phyloP scores from a whole-genome alignment of 1,140 invertebrate genomes.

The Rhopalosiphum padi region DNA sequence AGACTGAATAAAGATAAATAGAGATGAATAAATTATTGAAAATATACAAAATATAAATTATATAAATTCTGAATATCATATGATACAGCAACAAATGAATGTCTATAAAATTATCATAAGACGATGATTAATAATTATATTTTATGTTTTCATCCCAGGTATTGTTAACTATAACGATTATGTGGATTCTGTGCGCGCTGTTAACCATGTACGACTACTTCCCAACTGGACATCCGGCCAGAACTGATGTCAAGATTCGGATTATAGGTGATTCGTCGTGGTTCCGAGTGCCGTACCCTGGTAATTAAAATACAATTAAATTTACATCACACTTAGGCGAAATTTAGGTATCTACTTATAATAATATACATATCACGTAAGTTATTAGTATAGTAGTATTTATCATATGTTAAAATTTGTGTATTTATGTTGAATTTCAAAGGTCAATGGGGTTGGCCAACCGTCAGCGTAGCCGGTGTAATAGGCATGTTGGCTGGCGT shows the following conservation, averaged over 20 bases:
- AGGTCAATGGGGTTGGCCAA: constrained; percentile 88
- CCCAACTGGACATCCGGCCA: constrained; percentile 73
- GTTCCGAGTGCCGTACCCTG: constrained; percentile 87
- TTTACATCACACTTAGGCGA: background rate
- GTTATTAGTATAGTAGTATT: background rate
- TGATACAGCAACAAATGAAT: too few relatives aligned
- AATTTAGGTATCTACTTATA: too few relatives aligned
- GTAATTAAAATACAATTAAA: constrained; percentile 63
- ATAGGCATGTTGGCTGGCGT: constrained; percentile 86
- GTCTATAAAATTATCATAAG: background rate
- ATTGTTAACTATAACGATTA: constrained; percentile 78
- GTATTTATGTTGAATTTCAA: background rate
- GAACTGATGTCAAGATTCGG: constrained; percentile 79
- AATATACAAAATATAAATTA: too few relatives aligned
- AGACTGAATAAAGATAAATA: too few relatives aligned
- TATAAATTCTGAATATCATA: too few relatives aligned
- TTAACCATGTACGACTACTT: constrained; percentile 75
- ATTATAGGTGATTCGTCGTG: constrained; percentile 78
- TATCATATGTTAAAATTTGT: background rate
- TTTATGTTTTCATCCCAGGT: constrained; percentile 67
- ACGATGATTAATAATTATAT: background rate
- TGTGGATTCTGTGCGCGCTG: constrained; percentile 81
- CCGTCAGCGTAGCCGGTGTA: constrained; percentile 76
- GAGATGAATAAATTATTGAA: too few relatives aligned
- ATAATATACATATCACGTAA: too few relatives aligned